Evolutionary conservation across 2,797 vertebrate genomes (phyloP).

Genomic region (Lepilemur septentrionalis): DNA sequence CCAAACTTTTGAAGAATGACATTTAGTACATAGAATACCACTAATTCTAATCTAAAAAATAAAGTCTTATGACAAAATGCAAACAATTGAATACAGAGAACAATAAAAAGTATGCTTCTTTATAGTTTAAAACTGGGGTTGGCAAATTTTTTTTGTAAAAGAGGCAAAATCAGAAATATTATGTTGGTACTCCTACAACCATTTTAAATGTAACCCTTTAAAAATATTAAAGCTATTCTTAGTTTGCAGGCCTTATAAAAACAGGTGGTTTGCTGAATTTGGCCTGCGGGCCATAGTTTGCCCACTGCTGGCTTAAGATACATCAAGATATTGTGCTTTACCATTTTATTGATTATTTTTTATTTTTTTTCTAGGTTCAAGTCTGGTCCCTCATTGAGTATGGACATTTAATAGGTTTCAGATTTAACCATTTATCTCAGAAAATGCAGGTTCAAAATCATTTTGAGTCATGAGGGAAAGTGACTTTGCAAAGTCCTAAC

Average conservation of each 20-base stretch:
- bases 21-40: neutral
- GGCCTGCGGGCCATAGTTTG: neutral
- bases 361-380: neutral
- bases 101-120: neutral
- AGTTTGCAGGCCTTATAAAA: neutral
- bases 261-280: neutral
- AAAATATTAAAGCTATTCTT: neutral
- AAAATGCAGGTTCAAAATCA: constrained; percentile 1
- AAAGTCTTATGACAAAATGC: neutral
- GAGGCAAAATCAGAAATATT: neutral
- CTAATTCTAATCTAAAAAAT: constrained; percentile 25
- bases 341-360: neutral
- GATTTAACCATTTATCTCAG: neutral
- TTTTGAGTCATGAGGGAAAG: neutral
- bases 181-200: neutral
- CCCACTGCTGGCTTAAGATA: neutral
- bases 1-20: neutral
- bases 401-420: neutral
- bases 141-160: constrained; percentile 8
- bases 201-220: neutral
- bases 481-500: neutral
- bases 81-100: neutral
- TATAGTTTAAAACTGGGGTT: neutral
- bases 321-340: neutral
- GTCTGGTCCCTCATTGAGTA: neutral